Conservation (phyloP, 2,797 vertebrate genomes). For the Scomberomorus guttatus region DNA sequence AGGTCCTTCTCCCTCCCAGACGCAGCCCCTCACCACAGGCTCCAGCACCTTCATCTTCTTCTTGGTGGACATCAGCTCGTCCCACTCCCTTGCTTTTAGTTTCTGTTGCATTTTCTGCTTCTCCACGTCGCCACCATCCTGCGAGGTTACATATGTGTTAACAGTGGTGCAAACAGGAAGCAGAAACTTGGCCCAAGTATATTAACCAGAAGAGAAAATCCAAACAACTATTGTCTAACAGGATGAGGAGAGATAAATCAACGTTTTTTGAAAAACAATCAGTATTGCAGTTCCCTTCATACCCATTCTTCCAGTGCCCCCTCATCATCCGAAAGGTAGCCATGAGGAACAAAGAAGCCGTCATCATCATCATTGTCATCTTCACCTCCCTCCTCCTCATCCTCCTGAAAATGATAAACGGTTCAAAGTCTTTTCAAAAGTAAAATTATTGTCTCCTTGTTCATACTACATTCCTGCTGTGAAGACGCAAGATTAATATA, state of each 20-base stretch:
- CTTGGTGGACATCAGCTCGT: constrained; percentile 94
- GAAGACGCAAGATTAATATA: neutral
- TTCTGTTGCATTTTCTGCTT: constrained; percentile 94
- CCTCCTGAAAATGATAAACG: constrained; percentile 86
- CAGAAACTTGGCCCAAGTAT: neutral
- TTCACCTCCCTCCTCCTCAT: constrained; percentile 92
- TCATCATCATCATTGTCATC: constrained; percentile 97
- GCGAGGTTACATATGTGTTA: neutral
- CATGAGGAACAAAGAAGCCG: constrained; percentile 98
- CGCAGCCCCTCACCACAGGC: constrained; percentile 90
- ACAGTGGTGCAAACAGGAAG: neutral
- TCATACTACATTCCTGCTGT: neutral
- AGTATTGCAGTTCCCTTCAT: neutral
- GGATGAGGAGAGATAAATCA: neutral
- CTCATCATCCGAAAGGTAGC: constrained; percentile 98
- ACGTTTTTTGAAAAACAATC: neutral
- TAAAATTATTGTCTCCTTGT: neutral
- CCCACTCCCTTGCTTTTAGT: constrained; percentile 97
- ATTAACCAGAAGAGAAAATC: neutral
- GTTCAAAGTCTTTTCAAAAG: neutral
- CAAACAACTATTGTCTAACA: neutral
- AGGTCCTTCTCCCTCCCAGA: constrained; percentile 86
- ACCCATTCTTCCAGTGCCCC: constrained; percentile 90
- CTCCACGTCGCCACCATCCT: constrained; percentile 93
- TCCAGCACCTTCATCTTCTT: constrained; percentile 92